These are phyloP conservation scores for Anguilla marmorata DNA, from an alignment of 2,797 vertebrate genomes.

Conservation along the genomic window DNA sequence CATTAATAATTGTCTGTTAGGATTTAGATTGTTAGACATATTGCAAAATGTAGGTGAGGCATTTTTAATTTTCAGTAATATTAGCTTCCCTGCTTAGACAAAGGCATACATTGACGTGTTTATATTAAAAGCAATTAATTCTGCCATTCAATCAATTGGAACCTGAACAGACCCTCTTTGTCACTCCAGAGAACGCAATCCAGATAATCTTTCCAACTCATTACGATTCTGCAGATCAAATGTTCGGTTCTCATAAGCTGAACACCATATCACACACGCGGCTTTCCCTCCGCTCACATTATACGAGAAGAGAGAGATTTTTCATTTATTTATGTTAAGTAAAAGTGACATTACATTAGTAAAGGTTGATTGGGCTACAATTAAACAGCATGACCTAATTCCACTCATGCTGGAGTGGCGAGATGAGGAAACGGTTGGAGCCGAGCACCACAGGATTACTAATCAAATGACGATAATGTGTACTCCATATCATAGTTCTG, in stretches of 20 bases:
- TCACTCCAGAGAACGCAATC: constrained; percentile 76
- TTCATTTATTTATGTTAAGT: constrained; percentile 79
- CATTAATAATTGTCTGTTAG: constrained; percentile 24
- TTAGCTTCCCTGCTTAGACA: constrained; percentile 62
- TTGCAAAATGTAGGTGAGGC: constrained; percentile 1
- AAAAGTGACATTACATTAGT: constrained; percentile 77
- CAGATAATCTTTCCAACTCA: constrained; percentile 75
- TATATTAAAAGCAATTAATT: constrained; percentile 70
- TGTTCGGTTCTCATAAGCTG: constrained; percentile 69
- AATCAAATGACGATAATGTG: constrained; percentile 55
- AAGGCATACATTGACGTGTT: constrained; percentile 61
- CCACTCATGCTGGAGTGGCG: constrained; percentile 60
- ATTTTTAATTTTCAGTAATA: constrained; percentile 22
- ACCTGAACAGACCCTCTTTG: constrained; percentile 74
- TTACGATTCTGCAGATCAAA: constrained; percentile 84
- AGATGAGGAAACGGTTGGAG: constrained; percentile 44
- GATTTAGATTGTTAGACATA: constrained; percentile 35
- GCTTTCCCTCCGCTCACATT: constrained; percentile 57
- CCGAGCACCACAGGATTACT: constrained; percentile 50
- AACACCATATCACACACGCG: constrained; percentile 60
- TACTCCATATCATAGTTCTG: not conserved
- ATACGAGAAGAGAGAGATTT: constrained; percentile 67
- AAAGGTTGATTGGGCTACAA: constrained; percentile 80
- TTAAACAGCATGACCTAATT: constrained; percentile 80
- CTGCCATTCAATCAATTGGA: constrained; percentile 74